Conservation (phyloP, 2,113 vertebrate species). For the Amia ocellicauda region DNA sequence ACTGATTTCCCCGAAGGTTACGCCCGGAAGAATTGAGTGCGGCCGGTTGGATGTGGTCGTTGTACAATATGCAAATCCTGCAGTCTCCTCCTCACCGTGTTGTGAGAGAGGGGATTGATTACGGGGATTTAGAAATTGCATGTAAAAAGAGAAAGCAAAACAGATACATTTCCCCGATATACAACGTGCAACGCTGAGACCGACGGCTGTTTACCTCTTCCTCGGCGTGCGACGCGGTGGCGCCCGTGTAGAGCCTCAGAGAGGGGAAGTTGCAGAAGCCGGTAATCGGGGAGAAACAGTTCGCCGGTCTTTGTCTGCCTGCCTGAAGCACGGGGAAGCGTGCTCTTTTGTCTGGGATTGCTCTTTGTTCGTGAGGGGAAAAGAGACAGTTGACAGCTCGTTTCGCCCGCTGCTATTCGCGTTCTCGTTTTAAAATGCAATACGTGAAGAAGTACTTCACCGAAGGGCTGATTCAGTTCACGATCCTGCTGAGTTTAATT, state of each 20-base stretch:
- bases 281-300: conserved; percentile 39
- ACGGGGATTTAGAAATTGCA: background rate
- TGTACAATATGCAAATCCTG: conserved; percentile 40
- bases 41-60: conserved; percentile 28
- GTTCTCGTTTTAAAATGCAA: conserved; percentile 48
- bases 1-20: too few relatives aligned
- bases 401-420: conserved; percentile 33
- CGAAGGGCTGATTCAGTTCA: conserved; percentile 73
- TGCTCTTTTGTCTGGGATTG: conserved; percentile 69
- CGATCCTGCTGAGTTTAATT: conserved; percentile 74
- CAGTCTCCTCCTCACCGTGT: conserved; percentile 37
- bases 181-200: too few relatives aligned
- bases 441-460: conserved; percentile 71
- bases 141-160: conserved; percentile 8
- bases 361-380: conserved; percentile 55
- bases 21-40: background rate
- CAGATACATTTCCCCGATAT: too few relatives aligned
- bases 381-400: conserved; percentile 40
- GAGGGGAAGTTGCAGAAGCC: conserved; percentile 39
- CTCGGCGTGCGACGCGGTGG: too few relatives aligned
- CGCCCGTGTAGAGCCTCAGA: conserved; percentile 14
- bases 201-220: too few relatives aligned
- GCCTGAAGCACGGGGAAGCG: conserved; percentile 52
- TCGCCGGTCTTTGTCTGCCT: conserved; percentile 75
- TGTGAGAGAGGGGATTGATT: background rate